A percentile compares a stretch with the other conserved stretches of the same genome.
These are phyloP conservation scores for Colletes gigas DNA, from an alignment of 1,140 invertebrate species.

Conservation along the genomic window DNA sequence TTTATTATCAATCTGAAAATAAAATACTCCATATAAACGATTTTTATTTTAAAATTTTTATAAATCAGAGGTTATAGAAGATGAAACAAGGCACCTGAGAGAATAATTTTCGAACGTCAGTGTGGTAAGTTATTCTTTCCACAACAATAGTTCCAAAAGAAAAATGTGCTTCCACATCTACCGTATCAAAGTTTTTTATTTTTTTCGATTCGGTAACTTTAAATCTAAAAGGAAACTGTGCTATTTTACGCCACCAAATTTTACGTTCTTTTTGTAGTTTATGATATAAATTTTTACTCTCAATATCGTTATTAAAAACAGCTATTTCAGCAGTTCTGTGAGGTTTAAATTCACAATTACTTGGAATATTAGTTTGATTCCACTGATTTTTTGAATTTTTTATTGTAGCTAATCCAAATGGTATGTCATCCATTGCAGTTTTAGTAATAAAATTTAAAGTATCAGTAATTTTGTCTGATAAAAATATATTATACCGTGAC, in stretches of 20 bases:
- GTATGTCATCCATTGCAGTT: slow-evolving; percentile 71
- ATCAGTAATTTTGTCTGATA: slow-evolving; percentile 70
- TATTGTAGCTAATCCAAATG: slow-evolving; percentile 82
- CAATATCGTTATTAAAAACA: slow-evolving; percentile 61
- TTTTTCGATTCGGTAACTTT: slow-evolving; percentile 69
- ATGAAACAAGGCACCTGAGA: slow-evolving; percentile 56
- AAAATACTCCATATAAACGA: slow-evolving; percentile 73
- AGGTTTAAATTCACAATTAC: slow-evolving; percentile 45
- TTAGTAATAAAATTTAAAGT: slow-evolving; percentile 73
- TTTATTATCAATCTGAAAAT: slow-evolving; percentile 78
- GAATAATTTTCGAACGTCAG: slow-evolving; percentile 66
- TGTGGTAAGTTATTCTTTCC: slow-evolving; percentile 71
- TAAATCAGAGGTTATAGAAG: neutral
- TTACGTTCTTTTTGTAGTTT: slow-evolving; percentile 88
- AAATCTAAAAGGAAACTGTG: slow-evolving; percentile 73
- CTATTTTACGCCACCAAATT: slow-evolving; percentile 89
- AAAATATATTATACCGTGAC: slow-evolving; percentile 81
- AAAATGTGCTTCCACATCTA: slow-evolving; percentile 74
- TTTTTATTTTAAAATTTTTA: slow-evolving; percentile 20
- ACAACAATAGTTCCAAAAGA: slow-evolving; percentile 73
- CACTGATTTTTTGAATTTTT: slow-evolving; percentile 69
- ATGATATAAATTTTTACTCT: slow-evolving; percentile 82
- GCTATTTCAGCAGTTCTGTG: slow-evolving; percentile 72
- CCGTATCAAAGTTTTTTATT: slow-evolving; percentile 75
- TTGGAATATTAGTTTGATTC: slow-evolving; percentile 64